Evolutionary conservation across 2,113 vertebrate genomes (phyloP).

Genomic region (Gymnobelideus leadbeateri): DNA sequence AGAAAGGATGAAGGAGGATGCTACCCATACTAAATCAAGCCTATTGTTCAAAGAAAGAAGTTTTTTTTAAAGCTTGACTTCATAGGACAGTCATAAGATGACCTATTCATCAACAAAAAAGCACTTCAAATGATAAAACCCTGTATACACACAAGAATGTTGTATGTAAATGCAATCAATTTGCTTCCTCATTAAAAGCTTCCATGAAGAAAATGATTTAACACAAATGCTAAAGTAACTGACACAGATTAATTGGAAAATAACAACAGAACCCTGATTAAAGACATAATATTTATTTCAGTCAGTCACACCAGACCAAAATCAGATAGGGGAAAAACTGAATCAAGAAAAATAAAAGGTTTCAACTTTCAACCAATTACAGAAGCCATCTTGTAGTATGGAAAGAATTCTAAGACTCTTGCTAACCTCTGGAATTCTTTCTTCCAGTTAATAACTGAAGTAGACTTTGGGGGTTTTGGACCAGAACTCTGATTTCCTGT

Average conservation of each 20-base stretch:
- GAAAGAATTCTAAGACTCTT: conserved; percentile 6
- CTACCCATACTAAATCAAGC: conserved; percentile 33
- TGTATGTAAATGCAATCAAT: conserved; percentile 80
- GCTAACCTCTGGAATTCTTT: background rate
- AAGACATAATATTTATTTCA: conserved; percentile 76
- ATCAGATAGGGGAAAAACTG: conserved; percentile 47
- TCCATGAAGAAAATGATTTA: conserved; percentile 84
- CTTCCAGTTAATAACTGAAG: conserved; percentile 42
- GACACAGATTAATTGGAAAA: conserved; percentile 81
- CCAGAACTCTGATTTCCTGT: background rate
- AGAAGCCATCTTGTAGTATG: background rate
- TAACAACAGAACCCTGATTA: conserved; percentile 78
- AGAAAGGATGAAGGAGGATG: conserved; percentile 49
- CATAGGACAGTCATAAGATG: conserved; percentile 57
- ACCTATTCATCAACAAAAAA: conserved; percentile 55
- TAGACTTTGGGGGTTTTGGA: background rate
- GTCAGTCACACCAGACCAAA: conserved; percentile 63
- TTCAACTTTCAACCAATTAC: conserved; percentile 34
- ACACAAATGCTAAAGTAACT: conserved; percentile 74
- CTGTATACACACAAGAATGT: conserved; percentile 79
- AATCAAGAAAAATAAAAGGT: background rate
- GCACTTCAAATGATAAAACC: conserved; percentile 68
- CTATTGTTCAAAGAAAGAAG: conserved; percentile 43
- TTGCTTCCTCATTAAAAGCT: conserved; percentile 81
- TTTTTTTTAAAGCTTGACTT: conserved; percentile 3